Evolutionary conservation across 37 sponge, comb jelly and placozoan species (phyloP).

Genomic region (Hormiphora californensis): DNA sequence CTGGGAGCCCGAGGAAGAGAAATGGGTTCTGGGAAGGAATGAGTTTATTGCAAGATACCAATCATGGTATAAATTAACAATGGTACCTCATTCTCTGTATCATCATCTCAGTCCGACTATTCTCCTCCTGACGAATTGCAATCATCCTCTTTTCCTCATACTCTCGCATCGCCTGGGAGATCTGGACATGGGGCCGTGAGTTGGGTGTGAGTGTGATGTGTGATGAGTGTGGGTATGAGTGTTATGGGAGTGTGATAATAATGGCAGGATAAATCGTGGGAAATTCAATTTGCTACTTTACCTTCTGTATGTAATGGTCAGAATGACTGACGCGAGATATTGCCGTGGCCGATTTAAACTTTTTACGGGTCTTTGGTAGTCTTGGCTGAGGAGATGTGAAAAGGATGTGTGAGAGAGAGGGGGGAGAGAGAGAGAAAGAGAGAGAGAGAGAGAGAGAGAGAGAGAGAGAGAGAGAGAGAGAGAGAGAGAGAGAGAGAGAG

Average conservation of each 20-base stretch:
- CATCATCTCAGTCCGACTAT: constrained; percentile 51
- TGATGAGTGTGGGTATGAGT: too few species aligned
- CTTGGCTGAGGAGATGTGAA: neutral
- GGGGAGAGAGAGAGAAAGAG: too few species aligned
- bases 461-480: too few species aligned
- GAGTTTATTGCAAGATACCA: too few species aligned
- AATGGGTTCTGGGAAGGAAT: neutral
- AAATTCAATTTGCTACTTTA: neutral
- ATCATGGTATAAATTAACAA: neutral
- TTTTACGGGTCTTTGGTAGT: neutral
- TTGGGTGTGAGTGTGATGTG: too few species aligned
- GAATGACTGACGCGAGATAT: neutral
- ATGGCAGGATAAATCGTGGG: too few species aligned
- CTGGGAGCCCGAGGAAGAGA: neutral
- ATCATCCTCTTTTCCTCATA: constrained; percentile 49
- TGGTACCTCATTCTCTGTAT: constrained; percentile 46
- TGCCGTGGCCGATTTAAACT: neutral
- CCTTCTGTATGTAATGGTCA: constrained; percentile 34
- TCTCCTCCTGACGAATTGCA: constrained; percentile 25
- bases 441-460: too few species aligned
- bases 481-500: too few species aligned
- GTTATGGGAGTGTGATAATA: too few species aligned
- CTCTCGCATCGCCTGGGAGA: constrained; percentile 25
- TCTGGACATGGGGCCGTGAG: too few species aligned
- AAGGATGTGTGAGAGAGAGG: neutral